Evolutionary conservation across 2,113 vertebrate species (phyloP).

Genomic region (Okapia johnstoni): DNA sequence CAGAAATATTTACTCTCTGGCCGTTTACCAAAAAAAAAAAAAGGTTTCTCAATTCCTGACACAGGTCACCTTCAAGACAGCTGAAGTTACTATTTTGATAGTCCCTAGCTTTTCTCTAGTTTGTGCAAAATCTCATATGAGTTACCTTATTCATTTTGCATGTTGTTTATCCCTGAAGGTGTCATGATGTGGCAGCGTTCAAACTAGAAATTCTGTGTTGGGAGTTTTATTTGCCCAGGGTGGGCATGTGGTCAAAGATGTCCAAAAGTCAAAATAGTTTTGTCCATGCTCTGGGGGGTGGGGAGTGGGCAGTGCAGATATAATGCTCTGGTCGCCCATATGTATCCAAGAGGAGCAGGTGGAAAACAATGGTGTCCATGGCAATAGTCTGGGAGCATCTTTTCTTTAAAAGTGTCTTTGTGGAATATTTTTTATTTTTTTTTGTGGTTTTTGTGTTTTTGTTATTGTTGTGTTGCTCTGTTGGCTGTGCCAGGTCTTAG

Average conservation of each 20-base stretch:
- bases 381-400: background rate
- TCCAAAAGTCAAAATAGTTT: background rate
- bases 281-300: background rate
- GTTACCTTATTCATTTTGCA: background rate
- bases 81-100: background rate
- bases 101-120: background rate
- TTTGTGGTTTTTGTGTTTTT: background rate
- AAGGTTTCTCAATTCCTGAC: background rate
- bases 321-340: background rate
- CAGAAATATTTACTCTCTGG: background rate
- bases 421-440: background rate
- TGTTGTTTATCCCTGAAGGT: background rate
- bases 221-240: background rate
- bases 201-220: background rate
- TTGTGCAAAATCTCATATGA: background rate
- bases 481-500: background rate
- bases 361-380: background rate
- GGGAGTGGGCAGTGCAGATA: background rate
- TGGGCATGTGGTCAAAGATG: background rate
- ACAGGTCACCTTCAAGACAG: background rate
- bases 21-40: background rate
- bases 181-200: background rate
- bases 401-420: background rate
- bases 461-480: background rate
- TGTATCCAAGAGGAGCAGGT: rapidly evolving